Evolutionary conservation across 2,888 invertebrate species (phyloP).

Genomic region (Amblyjoppa fuscipennis): DNA sequence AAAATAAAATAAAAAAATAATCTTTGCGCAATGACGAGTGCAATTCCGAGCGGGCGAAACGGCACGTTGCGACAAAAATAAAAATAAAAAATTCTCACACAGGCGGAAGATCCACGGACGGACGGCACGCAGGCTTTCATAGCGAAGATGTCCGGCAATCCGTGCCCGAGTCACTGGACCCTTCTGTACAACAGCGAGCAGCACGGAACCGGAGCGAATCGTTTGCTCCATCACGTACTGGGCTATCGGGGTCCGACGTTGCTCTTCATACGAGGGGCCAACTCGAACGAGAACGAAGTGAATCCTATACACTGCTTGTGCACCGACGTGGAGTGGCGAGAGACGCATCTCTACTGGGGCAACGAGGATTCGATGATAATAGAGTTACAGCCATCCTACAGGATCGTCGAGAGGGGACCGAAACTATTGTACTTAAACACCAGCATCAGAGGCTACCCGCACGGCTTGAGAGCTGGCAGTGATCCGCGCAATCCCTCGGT

Average conservation of each 20-base stretch:
- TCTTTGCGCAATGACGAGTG: conserved; percentile 61
- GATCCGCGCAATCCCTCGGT: conserved; percentile 93
- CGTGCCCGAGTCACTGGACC: conserved; percentile 91
- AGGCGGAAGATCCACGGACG: conserved; percentile 73
- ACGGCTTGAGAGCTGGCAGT: conserved; percentile 92
- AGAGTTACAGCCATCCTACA: conserved; percentile 91
- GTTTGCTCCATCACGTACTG: conserved; percentile 95
- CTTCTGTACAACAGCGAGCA: conserved; percentile 93
- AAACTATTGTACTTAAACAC: conserved; percentile 95
- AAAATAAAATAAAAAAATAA: conserved; percentile 47
- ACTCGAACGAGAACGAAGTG: conserved; percentile 83
- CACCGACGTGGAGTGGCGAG: conserved; percentile 93
- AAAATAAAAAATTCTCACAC: background rate
- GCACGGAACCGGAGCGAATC: conserved; percentile 95
- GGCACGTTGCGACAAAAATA: background rate
- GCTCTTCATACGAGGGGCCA: conserved; percentile 86
- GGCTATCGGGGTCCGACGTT: conserved; percentile 89
- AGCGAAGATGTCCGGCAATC: conserved; percentile 81
- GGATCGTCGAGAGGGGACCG: conserved; percentile 87
- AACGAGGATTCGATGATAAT: conserved; percentile 91
- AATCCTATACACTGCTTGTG: conserved; percentile 91
- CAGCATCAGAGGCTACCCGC: conserved; percentile 93
- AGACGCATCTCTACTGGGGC: conserved; percentile 94
- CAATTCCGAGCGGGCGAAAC: conserved; percentile 39
- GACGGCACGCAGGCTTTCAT: conserved; percentile 78